Percentiles rank a stretch among this genome's conserved stretches.
Evolutionary conservation across 2,797 vertebrate species (phyloP).

Genomic region (Lycodopsis pacificus): DNA sequence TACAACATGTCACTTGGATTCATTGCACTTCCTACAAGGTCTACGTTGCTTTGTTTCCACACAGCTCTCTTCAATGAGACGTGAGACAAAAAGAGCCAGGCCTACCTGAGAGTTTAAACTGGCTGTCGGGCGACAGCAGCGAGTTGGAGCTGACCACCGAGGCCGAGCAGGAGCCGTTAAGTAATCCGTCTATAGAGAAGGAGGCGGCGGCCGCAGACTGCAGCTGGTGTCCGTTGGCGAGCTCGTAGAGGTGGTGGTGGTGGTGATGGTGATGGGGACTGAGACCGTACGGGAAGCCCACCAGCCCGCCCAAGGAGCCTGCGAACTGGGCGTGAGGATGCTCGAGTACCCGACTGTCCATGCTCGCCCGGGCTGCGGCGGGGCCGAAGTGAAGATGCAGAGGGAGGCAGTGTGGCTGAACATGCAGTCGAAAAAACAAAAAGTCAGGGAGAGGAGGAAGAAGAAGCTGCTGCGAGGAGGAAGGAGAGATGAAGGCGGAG

Average conservation of each 20-base stretch:
- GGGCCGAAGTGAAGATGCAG: conserved; percentile 77
- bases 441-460: conserved; percentile 52
- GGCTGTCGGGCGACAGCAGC: conserved; percentile 89
- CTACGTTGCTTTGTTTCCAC: neutral
- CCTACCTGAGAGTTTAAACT: conserved; percentile 96
- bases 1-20: neutral
- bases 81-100: neutral
- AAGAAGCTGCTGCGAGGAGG: conserved; percentile 11
- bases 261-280: conserved; percentile 93
- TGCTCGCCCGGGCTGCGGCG: conserved; percentile 89
- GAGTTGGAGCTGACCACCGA: conserved; percentile 89
- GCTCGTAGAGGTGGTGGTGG: conserved; percentile 93
- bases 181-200: conserved; percentile 99
- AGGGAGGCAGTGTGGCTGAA: conserved; percentile 80
- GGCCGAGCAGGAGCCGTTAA: conserved; percentile 94
- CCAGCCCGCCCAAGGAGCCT: conserved; percentile 92
- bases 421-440: conserved; percentile 76
- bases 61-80: neutral
- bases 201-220: conserved; percentile 91
- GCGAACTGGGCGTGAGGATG: conserved; percentile 98
- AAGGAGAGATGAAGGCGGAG: neutral
- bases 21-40: neutral
- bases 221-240: conserved; percentile 93
- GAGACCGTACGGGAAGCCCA: conserved; percentile 95
- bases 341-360: conserved; percentile 98